A percentile compares a stretch with the other conserved stretches of the same genome.
These are phyloP conservation scores for Stichopus chloronotus DNA, from an alignment of 35 echinoderm and acorn worm species.

Conservation along the genomic window DNA sequence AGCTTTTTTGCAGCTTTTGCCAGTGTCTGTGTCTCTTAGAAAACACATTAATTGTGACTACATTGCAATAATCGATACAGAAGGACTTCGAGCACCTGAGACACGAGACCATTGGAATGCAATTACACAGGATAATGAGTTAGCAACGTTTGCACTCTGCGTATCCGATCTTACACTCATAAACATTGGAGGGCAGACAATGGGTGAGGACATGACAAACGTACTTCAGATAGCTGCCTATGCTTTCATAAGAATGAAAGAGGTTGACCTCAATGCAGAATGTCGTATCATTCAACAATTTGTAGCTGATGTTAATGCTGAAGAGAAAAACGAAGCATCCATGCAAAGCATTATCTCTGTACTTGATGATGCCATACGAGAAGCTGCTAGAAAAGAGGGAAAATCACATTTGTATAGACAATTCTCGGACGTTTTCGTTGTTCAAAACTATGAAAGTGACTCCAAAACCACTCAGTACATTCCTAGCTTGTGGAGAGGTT, in stretches of 20 bases:
- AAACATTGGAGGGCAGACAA: conserved; percentile 46
- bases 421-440: conserved; percentile 54
- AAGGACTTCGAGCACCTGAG: conserved; percentile 36
- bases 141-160: conserved; percentile 33
- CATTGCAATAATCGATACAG: conserved; percentile 42
- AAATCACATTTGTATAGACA: background rate
- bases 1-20: conserved; percentile 30
- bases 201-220: background rate
- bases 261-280: conserved; percentile 27
- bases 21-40: background rate
- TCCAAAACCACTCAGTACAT: conserved; percentile 10
- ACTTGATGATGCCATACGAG: background rate
- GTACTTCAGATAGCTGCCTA: conserved; percentile 38
- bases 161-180: conserved; percentile 39
- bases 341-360: conserved; percentile 34
- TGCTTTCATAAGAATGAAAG: conserved; percentile 53
- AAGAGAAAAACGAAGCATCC: conserved; percentile 15
- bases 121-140: conserved; percentile 37
- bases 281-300: conserved; percentile 52
- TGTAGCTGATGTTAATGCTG: conserved; percentile 26
- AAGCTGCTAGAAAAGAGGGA: background rate
- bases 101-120: background rate
- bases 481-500: conserved; percentile 44
- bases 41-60: background rate
- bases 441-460: background rate